Base-by-base conservation (phyloP, 2,888 invertebrate species). In the Pyralis farinalis region DNA sequence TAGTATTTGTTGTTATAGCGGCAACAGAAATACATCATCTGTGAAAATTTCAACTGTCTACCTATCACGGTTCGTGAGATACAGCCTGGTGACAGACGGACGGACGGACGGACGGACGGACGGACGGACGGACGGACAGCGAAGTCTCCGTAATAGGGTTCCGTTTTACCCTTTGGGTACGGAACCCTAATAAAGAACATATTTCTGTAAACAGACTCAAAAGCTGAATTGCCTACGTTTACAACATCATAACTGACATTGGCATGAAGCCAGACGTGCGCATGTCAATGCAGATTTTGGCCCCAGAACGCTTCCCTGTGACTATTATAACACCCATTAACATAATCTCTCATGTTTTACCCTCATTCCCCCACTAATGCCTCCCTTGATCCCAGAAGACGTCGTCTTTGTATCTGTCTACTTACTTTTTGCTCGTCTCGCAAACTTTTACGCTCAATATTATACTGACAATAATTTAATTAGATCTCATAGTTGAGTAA, bases 241-340 rank as follows among this genome's bases (percentile, higher is more conserved):
- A 48, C 44, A 53, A 47, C 55, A 52, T 49, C 46, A 53, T 39
- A 37, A 54, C 58, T 51, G 52, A 47, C 55, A 28, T 57, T 71
- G 72, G 71, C 63, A 10, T 11, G 5, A 12, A 3, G 67, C 71
- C 72, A 71, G 61, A 51, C 43, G 48, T 60, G 51, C 66, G 64
- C 68, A 73, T 71, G 74, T 74, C 71, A 69, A 71, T 63, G 64
- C 57, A 50, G 55, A 59, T 67, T 58, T 69, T 60, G 58, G 57
- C 53, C 38, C 34, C 43, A 44, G 53, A 42, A 46, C n/a, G 52
- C 53, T 55, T 49, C 49, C 51, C 47, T 46, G 47, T 47, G 53
- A 57, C 58, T 61, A 68, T 64, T 61, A 67, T 64, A 71, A 69
- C 62, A 53, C 53, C 53, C 64, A 71, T 73, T 71, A 71, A 63